phyloP scores from a whole-genome alignment of 2,888 invertebrate genomes.

The Lamellibrachia columna region DNA sequence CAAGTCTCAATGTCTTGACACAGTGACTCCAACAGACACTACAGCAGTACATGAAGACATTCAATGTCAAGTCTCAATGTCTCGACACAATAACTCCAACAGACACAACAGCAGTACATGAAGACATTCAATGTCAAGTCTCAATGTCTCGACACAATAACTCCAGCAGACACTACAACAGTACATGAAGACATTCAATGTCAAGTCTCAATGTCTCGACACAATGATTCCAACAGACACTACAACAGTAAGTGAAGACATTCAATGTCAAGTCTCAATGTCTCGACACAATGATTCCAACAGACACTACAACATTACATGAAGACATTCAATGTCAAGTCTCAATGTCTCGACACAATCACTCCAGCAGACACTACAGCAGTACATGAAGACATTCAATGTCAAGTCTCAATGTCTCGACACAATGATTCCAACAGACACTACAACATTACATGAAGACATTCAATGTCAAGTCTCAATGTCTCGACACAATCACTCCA shows the following conservation, averaged over 20 bases:
- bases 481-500: too few relatives aligned
- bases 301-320: not conserved
- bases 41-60: not conserved
- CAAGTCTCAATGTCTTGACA: not conserved
- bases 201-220: not conserved
- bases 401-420: slow-evolving; percentile 63
- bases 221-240: too few relatives aligned
- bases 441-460: too few relatives aligned
- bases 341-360: not conserved
- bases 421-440: slow-evolving; percentile 73
- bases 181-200: not conserved
- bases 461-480: too few relatives aligned
- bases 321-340: not conserved
- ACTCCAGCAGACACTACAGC: not conserved
- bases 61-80: not conserved
- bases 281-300: too few relatives aligned
- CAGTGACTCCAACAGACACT: not conserved
- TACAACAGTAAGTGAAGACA: too few relatives aligned
- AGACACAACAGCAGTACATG: slow-evolving; percentile 51
- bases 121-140: slow-evolving; percentile 66
- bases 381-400: not conserved
- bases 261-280: too few relatives aligned
- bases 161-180: not conserved
- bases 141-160: slow-evolving; percentile 85
- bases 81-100: slow-evolving; percentile 76